A percentile compares a stretch with the other conserved stretches of the same genome.
Conservation (phyloP, 2,797 vertebrate species). For the Telmatherina bonti region DNA sequence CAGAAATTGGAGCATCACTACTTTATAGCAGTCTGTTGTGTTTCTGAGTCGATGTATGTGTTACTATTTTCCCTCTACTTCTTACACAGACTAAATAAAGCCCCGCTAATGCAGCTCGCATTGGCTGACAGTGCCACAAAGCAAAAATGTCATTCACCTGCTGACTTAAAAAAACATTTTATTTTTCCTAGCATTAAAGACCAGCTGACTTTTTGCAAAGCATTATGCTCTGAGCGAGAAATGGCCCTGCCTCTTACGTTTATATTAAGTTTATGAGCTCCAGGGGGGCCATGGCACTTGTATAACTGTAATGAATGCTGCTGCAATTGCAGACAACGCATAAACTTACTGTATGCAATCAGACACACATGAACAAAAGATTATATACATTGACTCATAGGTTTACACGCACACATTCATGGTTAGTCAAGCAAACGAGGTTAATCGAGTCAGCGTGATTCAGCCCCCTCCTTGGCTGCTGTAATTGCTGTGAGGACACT, state of each 20-base stretch:
- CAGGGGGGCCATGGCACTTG: conserved; percentile 24
- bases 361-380: conserved; percentile 13
- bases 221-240: conserved; percentile 15
- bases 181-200: background rate
- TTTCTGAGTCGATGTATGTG: conserved; percentile 31
- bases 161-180: no score
- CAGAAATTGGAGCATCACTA: conserved; percentile 47
- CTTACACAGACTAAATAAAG: conserved; percentile 14
- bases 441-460: conserved; percentile 67
- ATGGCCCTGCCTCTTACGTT: conserved; percentile 15
- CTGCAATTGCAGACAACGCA: conserved; percentile 5
- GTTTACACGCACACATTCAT: conserved; percentile 17
- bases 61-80: conserved; percentile 28
- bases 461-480: conserved; percentile 8
- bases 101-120: conserved; percentile 42
- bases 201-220: conserved; percentile 22
- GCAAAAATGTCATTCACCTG: no score
- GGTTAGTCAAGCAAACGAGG: conserved; percentile 75
- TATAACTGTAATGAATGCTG: conserved; percentile 27
- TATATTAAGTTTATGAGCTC: conserved; percentile 26
- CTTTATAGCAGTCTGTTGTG: conserved; percentile 45
- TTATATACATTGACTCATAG: conserved; percentile 9
- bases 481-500: background rate
- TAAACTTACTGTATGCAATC: conserved; percentile 2
- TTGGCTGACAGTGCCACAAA: conserved; percentile 5